Evolutionary conservation across 2,113 vertebrate genomes (phyloP).

Genomic region (Pleuronectes platessa): DNA sequence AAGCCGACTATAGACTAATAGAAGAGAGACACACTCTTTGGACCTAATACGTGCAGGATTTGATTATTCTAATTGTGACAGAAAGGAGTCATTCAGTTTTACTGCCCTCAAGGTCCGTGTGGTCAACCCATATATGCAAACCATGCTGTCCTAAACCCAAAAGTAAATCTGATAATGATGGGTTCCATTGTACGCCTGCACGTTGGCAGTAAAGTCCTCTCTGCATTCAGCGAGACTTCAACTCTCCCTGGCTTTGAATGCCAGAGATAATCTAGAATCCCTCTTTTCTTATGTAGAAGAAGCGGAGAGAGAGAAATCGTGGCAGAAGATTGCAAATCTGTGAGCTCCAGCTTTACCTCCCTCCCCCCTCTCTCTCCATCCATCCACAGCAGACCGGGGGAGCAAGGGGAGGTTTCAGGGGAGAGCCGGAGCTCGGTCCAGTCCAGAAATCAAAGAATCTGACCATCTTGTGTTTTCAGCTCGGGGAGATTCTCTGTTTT

Average conservation of each 20-base stretch:
- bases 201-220: constrained; percentile 65
- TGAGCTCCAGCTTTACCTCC: constrained; percentile 61
- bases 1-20: too few species aligned
- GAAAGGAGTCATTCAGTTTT: not conserved
- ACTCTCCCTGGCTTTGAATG: constrained; percentile 72
- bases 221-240: constrained; percentile 70
- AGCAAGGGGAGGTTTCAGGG: constrained; percentile 10
- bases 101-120: not conserved
- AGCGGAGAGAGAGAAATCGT: constrained; percentile 57
- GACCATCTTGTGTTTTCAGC: constrained; percentile 60
- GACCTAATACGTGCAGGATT: too few species aligned
- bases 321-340: constrained; percentile 73
- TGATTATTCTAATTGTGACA: not conserved
- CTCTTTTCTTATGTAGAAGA: constrained; percentile 80
- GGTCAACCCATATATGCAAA: constrained; percentile 14
- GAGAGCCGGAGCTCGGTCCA: constrained; percentile 14
- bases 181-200: constrained; percentile 63
- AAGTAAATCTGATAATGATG: constrained; percentile 71
- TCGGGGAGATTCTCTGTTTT: constrained; percentile 47
- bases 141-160: constrained; percentile 12
- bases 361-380: constrained; percentile 1
- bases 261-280: constrained; percentile 83
- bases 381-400: constrained; percentile 4
- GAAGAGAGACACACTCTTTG: too few species aligned
- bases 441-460: constrained; percentile 38